These are phyloP conservation scores for Therioaphis trifolii DNA, from an alignment of 2,888 invertebrate genomes.

Conservation along the genomic window DNA sequence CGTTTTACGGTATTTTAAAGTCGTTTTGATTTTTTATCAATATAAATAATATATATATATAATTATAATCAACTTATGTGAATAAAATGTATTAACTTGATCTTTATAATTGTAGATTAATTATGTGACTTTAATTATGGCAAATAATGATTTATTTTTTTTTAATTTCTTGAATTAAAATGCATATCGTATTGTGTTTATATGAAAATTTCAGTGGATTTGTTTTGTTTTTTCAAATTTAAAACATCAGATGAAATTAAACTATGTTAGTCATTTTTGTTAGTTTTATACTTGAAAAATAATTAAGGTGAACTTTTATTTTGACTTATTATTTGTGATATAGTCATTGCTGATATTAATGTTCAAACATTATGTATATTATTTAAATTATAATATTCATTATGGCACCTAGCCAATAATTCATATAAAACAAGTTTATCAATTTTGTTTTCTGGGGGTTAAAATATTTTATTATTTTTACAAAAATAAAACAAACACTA, in stretches of 20 bases:
- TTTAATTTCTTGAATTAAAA: constrained; percentile 28
- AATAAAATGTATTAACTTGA: neutral
- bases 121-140: neutral
- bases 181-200: constrained; percentile 43
- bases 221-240: constrained; percentile 24
- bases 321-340: neutral
- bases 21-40: neutral
- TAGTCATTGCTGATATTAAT: constrained; percentile 1
- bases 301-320: constrained; percentile 8
- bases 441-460: neutral
- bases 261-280: constrained; percentile 31
- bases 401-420: constrained; percentile 10
- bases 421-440: neutral
- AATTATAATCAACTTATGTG: neutral
- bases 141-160: neutral
- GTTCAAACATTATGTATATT: neutral
- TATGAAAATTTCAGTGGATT: neutral
- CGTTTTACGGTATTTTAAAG: neutral
- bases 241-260: neutral
- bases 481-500: too few species aligned
- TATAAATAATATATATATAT: neutral
- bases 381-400: neutral
- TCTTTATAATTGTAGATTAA: constrained; percentile 5
- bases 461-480: neutral
- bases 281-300: constrained; percentile 40